A percentile compares a stretch with the other conserved stretches of the same genome.
Evolutionary conservation across 2,113 vertebrate species (phyloP).

Genomic region (Paracanthobrama guichenoti): DNA sequence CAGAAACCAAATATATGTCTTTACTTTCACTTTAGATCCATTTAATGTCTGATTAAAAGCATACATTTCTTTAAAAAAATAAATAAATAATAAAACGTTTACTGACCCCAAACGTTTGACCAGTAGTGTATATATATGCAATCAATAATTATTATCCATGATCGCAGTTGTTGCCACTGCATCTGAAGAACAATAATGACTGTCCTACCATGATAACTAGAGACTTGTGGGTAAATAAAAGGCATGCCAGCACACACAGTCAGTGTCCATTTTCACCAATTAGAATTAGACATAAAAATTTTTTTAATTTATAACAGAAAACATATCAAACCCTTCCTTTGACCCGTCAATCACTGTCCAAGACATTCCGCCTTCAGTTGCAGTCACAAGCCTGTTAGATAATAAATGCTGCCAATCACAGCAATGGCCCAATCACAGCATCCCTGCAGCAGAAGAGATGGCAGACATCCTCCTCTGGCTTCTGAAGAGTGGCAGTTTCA

Average conservation of each 20-base stretch:
- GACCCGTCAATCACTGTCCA: constrained; percentile 12
- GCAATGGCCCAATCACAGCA: constrained; percentile 19
- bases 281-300: background rate
- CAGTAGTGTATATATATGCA: background rate
- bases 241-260: background rate
- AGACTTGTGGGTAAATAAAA: background rate
- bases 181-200: background rate
- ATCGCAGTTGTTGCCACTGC: background rate
- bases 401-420: constrained; percentile 19
- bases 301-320: background rate
- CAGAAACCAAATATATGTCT: background rate
- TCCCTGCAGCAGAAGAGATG: constrained; percentile 3
- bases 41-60: background rate
- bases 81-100: too few species aligned
- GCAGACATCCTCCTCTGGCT: constrained; percentile 26
- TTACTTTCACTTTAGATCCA: background rate
- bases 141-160: background rate
- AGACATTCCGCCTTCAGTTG: background rate
- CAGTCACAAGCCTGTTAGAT: constrained; percentile 22
- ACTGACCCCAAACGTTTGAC: too few species aligned
- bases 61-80: background rate
- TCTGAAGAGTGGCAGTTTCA: constrained; percentile 33
- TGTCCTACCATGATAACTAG: background rate
- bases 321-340: background rate
- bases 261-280: background rate